A percentile compares a stretch with the other conserved stretches of the same genome.
Conservation (phyloP, 2,113 vertebrate species). For the Nettapus auritus region DNA sequence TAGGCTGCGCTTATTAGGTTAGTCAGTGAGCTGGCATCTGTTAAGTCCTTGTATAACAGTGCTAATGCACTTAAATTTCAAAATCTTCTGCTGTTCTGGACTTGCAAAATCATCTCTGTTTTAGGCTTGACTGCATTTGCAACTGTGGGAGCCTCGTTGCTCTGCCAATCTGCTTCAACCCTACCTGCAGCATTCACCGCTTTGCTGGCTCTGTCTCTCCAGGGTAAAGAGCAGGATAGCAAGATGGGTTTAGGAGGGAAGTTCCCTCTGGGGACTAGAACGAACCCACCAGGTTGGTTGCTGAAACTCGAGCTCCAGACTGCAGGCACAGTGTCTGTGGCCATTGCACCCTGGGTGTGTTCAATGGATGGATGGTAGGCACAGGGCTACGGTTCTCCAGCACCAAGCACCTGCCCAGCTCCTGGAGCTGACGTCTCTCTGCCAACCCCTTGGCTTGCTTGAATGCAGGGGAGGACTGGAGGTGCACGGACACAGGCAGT, state of each 20-base stretch:
- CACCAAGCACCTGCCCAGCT: neutral
- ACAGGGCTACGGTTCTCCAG: neutral
- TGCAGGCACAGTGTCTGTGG: too few relatives aligned
- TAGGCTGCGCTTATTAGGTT: neutral
- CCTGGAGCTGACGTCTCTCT: neutral
- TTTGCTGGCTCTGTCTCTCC: constrained; percentile 1
- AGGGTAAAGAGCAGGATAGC: neutral
- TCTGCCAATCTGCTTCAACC: neutral
- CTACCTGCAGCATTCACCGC: neutral
- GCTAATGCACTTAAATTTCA: neutral
- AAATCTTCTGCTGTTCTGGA: neutral
- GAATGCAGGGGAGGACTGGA: neutral
- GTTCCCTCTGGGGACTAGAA: neutral
- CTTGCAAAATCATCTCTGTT: neutral
- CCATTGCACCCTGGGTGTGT: neutral
- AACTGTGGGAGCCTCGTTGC: neutral
- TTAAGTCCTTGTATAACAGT: neutral
- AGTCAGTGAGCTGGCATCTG: constrained; percentile 2
- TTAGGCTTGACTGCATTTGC: neutral
- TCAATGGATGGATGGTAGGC: neutral
- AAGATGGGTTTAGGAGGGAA: neutral
- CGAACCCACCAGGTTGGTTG: neutral
- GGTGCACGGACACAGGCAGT: neutral
- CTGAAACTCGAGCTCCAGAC: neutral
- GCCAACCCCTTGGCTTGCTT: too few relatives aligned